Evolutionary conservation across 2,113 vertebrate species (phyloP).

Genomic region (Gallinago undulata): DNA sequence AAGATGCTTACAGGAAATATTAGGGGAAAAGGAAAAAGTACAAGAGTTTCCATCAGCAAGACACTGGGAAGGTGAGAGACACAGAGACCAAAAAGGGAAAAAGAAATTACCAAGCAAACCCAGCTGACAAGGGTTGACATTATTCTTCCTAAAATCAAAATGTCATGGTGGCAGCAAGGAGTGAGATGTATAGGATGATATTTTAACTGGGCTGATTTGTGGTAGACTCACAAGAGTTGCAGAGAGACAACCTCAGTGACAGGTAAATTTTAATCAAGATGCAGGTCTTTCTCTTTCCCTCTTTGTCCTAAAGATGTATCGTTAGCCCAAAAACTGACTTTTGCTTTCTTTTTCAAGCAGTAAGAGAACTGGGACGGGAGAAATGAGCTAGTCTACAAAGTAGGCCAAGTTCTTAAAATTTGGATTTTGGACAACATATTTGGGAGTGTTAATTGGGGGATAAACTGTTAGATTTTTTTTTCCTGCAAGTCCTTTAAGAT

Average conservation of each 20-base stretch:
- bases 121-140: not conserved
- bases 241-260: not conserved
- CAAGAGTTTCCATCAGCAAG: not conserved
- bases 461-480: not conserved
- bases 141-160: conserved; percentile 15
- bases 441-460: not conserved
- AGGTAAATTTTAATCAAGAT: not conserved
- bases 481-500: not conserved
- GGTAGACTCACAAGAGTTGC: not conserved
- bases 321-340: not conserved
- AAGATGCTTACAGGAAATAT: not conserved
- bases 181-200: not conserved
- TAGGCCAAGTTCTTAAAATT: not conserved
- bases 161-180: not conserved
- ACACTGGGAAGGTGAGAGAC: not conserved
- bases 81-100: not conserved
- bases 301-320: not conserved
- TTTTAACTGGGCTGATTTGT: not conserved
- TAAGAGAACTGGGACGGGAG: not conserved
- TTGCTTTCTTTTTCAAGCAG: not conserved
- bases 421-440: not conserved
- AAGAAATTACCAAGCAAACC: not conserved
- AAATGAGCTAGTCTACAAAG: not conserved
- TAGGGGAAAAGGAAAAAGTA: not conserved
- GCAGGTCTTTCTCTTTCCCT: not conserved